Conservation (phyloP, 2,797 vertebrate genomes). For the Tinamus major region DNA sequence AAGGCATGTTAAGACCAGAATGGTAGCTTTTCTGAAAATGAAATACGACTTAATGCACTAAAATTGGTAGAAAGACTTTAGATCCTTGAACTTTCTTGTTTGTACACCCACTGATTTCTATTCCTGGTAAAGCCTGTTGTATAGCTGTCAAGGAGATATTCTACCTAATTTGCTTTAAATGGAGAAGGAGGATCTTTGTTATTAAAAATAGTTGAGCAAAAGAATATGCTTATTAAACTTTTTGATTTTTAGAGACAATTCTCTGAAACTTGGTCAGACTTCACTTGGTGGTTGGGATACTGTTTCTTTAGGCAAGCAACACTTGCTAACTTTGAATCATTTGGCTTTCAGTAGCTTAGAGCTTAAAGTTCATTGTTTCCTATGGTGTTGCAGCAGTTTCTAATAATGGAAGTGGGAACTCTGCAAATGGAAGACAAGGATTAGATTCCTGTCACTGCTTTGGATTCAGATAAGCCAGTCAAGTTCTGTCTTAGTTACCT, state of each 20-base stretch:
- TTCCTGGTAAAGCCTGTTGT: slow-evolving; percentile 43
- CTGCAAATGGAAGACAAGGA: background rate
- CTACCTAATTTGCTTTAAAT: slow-evolving; percentile 50
- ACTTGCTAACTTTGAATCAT: background rate
- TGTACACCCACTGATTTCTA: slow-evolving; percentile 59
- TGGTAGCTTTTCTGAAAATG: slow-evolving; percentile 19
- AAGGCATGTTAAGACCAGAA: background rate
- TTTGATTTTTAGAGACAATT: background rate
- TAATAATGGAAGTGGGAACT: background rate
- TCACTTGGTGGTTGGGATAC: background rate
- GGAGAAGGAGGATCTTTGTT: slow-evolving; percentile 40
- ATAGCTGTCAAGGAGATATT: slow-evolving; percentile 42
- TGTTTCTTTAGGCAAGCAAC: background rate
- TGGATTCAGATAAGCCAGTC: background rate
- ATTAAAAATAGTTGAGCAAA: slow-evolving; percentile 41
- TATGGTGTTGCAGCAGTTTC: background rate
- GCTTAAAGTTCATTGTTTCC: background rate
- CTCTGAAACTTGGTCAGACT: background rate
- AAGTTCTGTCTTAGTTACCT: background rate
- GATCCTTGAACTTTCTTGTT: slow-evolving; percentile 33
- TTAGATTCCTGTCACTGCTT: background rate
- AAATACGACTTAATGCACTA: background rate
- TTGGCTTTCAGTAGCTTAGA: background rate
- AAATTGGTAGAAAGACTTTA: slow-evolving; percentile 32
- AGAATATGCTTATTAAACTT: slow-evolving; percentile 12